Evolutionary conservation across 1,140 invertebrate species (phyloP).

Genomic region (Eumaeus atala): DNA sequence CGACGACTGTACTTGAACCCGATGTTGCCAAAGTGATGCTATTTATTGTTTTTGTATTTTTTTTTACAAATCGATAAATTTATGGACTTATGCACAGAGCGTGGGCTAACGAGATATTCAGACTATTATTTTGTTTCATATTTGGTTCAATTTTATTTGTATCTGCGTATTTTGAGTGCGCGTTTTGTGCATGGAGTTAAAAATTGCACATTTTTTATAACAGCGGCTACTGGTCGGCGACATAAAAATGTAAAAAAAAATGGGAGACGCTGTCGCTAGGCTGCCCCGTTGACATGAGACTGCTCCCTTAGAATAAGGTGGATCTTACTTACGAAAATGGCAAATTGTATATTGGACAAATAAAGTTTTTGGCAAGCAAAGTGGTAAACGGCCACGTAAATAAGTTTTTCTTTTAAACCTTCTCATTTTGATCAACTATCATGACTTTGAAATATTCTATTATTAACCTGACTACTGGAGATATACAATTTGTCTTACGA

Average conservation of each 20-base stretch:
- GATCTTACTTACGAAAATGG: slow-evolving; percentile 52
- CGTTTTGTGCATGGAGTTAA: slow-evolving; percentile 57
- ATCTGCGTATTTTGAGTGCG: slow-evolving; percentile 55
- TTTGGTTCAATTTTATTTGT: slow-evolving; percentile 14
- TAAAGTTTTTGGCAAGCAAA: slow-evolving; percentile 56
- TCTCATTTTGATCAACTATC: neutral
- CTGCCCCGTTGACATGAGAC: slow-evolving; percentile 55
- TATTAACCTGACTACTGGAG: too few relatives aligned
- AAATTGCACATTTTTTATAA: slow-evolving; percentile 68
- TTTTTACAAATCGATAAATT: slow-evolving; percentile 21
- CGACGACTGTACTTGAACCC: slow-evolving; percentile 19
- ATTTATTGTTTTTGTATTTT: slow-evolving; percentile 64
- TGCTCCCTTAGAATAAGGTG: slow-evolving; percentile 57
- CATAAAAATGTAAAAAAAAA: slow-evolving; percentile 43
- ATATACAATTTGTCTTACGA: too few relatives aligned
- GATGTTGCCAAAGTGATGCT: slow-evolving; percentile 58
- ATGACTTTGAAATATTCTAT: too few relatives aligned
- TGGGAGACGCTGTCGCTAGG: slow-evolving; percentile 44
- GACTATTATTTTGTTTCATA: slow-evolving; percentile 22
- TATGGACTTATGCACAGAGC: slow-evolving; percentile 53
- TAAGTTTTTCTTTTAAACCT: slow-evolving; percentile 29
- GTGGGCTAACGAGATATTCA: slow-evolving; percentile 57
- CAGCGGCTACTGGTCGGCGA: slow-evolving; percentile 48
- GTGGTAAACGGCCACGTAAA: slow-evolving; percentile 52
- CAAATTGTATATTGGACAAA: slow-evolving; percentile 57